Percentiles rank a stretch among this genome's conserved stretches.
These are phyloP conservation scores for Apocheima hispidaria DNA, from an alignment of 2,888 invertebrate species.

Conservation along the genomic window DNA sequence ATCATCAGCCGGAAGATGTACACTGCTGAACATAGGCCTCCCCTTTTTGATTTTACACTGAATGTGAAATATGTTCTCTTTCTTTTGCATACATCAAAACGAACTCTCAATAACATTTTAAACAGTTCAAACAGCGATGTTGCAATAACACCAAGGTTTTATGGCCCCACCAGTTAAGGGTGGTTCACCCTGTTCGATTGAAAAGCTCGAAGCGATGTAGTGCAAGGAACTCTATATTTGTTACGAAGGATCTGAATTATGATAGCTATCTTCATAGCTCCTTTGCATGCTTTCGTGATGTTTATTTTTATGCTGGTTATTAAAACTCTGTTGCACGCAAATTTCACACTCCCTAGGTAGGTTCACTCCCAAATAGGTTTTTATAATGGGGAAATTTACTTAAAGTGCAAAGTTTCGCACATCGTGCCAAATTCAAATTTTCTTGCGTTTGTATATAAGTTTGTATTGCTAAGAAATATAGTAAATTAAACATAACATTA, in stretches of 20 bases:
- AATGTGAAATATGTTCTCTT: background rate
- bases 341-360: too few relatives aligned
- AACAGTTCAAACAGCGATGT: slow-evolving; percentile 27
- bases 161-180: slow-evolving; percentile 16
- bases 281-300: background rate
- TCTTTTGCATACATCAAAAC: background rate
- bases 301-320: background rate
- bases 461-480: too few relatives aligned
- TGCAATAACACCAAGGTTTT: slow-evolving; percentile 30
- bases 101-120: slow-evolving; percentile 38
- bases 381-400: too few relatives aligned
- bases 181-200: slow-evolving; percentile 29
- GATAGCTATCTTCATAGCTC: background rate
- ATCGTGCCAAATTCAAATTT: too few relatives aligned
- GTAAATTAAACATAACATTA: too few relatives aligned
- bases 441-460: too few relatives aligned
- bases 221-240: slow-evolving; percentile 16
- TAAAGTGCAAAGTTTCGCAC: too few relatives aligned
- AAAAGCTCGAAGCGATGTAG: slow-evolving; percentile 13
- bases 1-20: too few relatives aligned
- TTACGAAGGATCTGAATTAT: slow-evolving; percentile 2
- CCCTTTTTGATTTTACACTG: background rate
- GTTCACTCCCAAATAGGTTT: too few relatives aligned
- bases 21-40: too few relatives aligned
- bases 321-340: background rate